Evolutionary conservation across 2,888 invertebrate genomes (phyloP).

Genomic region (Platerodrilus igneus): DNA sequence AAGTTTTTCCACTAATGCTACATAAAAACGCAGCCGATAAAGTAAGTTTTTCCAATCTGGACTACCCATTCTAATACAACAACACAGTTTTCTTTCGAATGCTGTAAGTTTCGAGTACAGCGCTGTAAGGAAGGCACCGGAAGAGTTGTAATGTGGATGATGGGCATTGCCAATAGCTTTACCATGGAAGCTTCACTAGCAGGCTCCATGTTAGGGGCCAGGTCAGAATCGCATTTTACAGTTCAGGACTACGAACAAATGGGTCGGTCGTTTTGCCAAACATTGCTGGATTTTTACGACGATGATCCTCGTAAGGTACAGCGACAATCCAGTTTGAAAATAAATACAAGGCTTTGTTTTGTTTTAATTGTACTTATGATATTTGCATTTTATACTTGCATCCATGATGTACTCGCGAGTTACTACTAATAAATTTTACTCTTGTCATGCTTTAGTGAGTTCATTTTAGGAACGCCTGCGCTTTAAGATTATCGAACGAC

Average conservation of each 20-base stretch:
- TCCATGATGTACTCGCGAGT: no score
- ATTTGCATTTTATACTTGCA: no score
- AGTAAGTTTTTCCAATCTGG: conserved; percentile 48
- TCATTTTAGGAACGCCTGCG: conserved; percentile 64
- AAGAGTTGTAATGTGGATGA: conserved; percentile 90
- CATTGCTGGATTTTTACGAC: conserved; percentile 85
- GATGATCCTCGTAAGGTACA: conserved; percentile 75
- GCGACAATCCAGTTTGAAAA: no score
- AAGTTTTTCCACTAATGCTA: conserved; percentile 91
- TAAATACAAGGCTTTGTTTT: no score
- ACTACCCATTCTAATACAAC: neutral
- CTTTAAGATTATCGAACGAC: conserved; percentile 73
- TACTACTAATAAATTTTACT: no score
- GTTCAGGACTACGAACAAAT: conserved; percentile 74
- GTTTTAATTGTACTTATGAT: no score
- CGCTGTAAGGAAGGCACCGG: conserved; percentile 93
- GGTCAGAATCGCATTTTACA: conserved; percentile 80
- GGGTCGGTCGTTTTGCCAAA: conserved; percentile 89
- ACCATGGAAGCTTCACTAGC: conserved; percentile 95
- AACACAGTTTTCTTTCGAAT: conserved; percentile 84
- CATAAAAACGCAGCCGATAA: conserved; percentile 89
- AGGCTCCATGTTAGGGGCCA: conserved; percentile 78
- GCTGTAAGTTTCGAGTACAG: conserved; percentile 90
- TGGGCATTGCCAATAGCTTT: conserved; percentile 91
- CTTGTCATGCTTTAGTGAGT: conserved; percentile 8